A percentile compares a stretch with the other conserved stretches of the same genome.
Conservation (phyloP, 1,140 invertebrate species). For the Anastatus disparis region DNA sequence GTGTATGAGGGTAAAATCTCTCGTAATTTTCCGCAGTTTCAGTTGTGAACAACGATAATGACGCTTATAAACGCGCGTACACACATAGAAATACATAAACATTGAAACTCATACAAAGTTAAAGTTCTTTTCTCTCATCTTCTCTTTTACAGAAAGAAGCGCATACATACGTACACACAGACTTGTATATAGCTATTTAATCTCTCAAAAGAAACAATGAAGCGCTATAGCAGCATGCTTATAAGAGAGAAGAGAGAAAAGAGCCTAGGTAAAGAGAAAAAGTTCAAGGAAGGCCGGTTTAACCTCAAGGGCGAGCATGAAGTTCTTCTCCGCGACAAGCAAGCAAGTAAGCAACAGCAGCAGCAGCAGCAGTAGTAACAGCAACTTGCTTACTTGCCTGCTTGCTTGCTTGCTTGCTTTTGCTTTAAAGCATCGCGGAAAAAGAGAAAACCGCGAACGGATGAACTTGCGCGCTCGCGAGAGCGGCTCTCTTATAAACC, state of each 20-base stretch:
- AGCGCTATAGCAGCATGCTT: too few relatives aligned
- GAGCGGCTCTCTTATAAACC: not conserved
- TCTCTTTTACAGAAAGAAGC: not conserved
- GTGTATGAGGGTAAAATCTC: too few relatives aligned
- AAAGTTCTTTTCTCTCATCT: not conserved
- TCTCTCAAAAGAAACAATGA: conserved; percentile 34
- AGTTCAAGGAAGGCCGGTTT: conserved; percentile 28
- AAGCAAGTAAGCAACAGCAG: not conserved
- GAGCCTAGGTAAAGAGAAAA: conserved; percentile 21
- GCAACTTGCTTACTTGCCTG: too few relatives aligned
- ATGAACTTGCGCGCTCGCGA: conserved; percentile 31
- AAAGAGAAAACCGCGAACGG: conserved; percentile 26
- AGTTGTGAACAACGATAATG: conserved; percentile 30
- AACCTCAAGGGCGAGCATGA: conserved; percentile 35
- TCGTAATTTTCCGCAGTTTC: too few relatives aligned
- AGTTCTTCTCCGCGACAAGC: conserved; percentile 10
- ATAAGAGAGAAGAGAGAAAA: too few relatives aligned
- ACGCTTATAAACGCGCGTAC: conserved; percentile 1
- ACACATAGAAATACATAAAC: too few relatives aligned
- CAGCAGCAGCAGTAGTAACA: not conserved
- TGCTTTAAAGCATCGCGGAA: too few relatives aligned
- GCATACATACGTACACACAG: not conserved
- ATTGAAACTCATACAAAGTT: too few relatives aligned
- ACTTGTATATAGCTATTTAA: conserved; percentile 33
- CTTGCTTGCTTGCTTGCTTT: too few relatives aligned